Evolutionary conservation across 1,140 invertebrate species (phyloP).

Genomic region (Pogonomyrmex barbatus): DNA sequence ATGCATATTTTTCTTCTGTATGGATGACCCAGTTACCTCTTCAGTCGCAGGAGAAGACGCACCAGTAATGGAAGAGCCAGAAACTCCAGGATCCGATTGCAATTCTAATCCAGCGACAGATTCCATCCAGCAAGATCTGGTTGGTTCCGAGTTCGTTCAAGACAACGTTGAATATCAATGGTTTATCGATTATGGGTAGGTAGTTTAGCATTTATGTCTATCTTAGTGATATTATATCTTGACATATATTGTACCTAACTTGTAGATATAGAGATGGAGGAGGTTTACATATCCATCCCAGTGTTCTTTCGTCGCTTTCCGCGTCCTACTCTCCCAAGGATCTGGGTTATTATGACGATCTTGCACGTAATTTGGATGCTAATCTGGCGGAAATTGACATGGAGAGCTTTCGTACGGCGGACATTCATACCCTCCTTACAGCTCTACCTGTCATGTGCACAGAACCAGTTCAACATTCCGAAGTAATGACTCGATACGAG

Average conservation of each 20-base stretch:
- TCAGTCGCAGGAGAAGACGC: constrained; percentile 79
- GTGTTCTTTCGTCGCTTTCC: constrained; percentile 92
- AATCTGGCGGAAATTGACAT: constrained; percentile 97
- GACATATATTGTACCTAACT: constrained; percentile 23
- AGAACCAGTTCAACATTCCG: constrained; percentile 86
- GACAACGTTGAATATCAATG: constrained; percentile 96
- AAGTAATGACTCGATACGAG: constrained; percentile 75
- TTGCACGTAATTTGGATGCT: constrained; percentile 95
- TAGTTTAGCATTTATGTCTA: constrained; percentile 1
- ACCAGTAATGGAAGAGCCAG: constrained; percentile 84
- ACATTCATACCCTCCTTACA: constrained; percentile 94
- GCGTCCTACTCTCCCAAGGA: constrained; percentile 92
- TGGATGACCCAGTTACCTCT: not conserved
- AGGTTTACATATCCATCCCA: constrained; percentile 89
- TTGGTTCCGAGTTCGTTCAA: constrained; percentile 91
- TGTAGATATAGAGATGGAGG: constrained; percentile 91
- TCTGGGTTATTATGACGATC: constrained; percentile 93
- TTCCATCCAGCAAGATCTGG: constrained; percentile 82
- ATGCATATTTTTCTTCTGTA: not conserved
- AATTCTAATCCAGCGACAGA: constrained; percentile 87
- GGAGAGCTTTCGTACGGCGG: constrained; percentile 96
- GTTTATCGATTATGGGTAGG: constrained; percentile 94
- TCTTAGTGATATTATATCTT: constrained; percentile 11
- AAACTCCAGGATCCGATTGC: constrained; percentile 88
- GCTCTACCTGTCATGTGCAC: constrained; percentile 91